These are phyloP conservation scores for Monomorium pharaonis DNA, from an alignment of 1,140 invertebrate species.

Conservation along the genomic window DNA sequence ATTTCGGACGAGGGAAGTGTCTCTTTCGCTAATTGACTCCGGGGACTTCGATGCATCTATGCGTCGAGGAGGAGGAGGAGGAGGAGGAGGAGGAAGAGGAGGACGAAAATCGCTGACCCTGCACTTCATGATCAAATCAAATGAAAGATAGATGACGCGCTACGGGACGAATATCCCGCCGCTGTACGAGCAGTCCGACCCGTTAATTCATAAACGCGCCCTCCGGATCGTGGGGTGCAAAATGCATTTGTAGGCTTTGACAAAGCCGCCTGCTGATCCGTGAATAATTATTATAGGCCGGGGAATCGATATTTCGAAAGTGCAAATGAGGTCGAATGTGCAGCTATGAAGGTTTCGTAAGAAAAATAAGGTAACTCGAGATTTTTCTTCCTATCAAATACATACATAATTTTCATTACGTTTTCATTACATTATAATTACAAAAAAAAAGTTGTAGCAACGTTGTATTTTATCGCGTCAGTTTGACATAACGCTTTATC, in stretches of 20 bases:
- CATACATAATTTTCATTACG: not conserved
- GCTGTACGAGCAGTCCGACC: slow-evolving; percentile 56
- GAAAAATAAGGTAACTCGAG: not conserved
- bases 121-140: slow-evolving; percentile 77
- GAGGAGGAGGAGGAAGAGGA: no score
- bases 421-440: not conserved
- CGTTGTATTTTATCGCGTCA: not conserved
- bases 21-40: slow-evolving; percentile 75
- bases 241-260: slow-evolving; percentile 71
- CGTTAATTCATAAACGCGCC: slow-evolving; percentile 80
- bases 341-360: not conserved
- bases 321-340: slow-evolving; percentile 35
- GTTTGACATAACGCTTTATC: slow-evolving; percentile 32
- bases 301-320: slow-evolving; percentile 40
- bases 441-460: not conserved
- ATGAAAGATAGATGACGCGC: slow-evolving; percentile 82
- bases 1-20: slow-evolving; percentile 68
- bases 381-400: no score
- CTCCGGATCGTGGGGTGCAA: slow-evolving; percentile 64
- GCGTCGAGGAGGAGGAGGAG: no score
- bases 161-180: slow-evolving; percentile 65
- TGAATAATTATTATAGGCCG: slow-evolving; percentile 52
- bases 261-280: slow-evolving; percentile 56
- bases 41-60: slow-evolving; percentile 60
- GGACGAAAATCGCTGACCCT: slow-evolving; percentile 64